Conservation (phyloP, 2,797 vertebrate species). For the Toxotes lorentzi region DNA sequence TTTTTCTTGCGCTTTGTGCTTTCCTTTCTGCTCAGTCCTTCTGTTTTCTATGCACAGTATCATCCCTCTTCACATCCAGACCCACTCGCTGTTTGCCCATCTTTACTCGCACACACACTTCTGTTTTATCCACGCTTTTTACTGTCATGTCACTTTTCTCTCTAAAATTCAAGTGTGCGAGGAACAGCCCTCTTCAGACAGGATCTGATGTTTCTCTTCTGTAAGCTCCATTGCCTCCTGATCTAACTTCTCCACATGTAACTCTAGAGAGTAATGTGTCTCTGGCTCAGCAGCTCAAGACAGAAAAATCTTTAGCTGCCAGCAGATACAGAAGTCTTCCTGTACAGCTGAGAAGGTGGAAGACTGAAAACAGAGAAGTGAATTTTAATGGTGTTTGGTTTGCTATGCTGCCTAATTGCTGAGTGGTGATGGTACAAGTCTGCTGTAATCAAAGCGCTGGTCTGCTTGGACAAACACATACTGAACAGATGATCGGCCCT, state of each 20-base stretch:
- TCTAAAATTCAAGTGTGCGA: background rate
- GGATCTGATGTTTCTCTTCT: background rate
- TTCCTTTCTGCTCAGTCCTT: conserved; percentile 6
- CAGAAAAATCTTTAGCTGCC: conserved; percentile 20
- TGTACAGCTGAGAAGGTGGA: conserved; percentile 15
- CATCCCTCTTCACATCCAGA: background rate
- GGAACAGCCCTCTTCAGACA: conserved; percentile 5
- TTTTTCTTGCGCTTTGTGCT: conserved; percentile 37
- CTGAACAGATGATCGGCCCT: conserved; percentile 71
- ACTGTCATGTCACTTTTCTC: conserved; percentile 1
- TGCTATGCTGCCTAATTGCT: conserved; percentile 69
- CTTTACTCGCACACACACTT: background rate
- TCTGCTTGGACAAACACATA: conserved; percentile 62
- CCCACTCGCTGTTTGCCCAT: background rate
- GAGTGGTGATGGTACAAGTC: conserved; percentile 57
- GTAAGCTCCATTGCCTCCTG: conserved; percentile 1
- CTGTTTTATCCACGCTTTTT: background rate
- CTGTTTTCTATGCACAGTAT: conserved; percentile 19
- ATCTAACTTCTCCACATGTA: conserved; percentile 8
- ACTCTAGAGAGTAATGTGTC: conserved; percentile 14
- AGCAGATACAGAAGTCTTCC: background rate
- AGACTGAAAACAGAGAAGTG: conserved; percentile 34
- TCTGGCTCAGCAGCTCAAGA: conserved; percentile 13
- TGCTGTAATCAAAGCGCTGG: conserved; percentile 72
- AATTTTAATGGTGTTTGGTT: conserved; percentile 59